Evolutionary conservation across 2,113 vertebrate genomes (phyloP).

Genomic region (Anser cygnoides): DNA sequence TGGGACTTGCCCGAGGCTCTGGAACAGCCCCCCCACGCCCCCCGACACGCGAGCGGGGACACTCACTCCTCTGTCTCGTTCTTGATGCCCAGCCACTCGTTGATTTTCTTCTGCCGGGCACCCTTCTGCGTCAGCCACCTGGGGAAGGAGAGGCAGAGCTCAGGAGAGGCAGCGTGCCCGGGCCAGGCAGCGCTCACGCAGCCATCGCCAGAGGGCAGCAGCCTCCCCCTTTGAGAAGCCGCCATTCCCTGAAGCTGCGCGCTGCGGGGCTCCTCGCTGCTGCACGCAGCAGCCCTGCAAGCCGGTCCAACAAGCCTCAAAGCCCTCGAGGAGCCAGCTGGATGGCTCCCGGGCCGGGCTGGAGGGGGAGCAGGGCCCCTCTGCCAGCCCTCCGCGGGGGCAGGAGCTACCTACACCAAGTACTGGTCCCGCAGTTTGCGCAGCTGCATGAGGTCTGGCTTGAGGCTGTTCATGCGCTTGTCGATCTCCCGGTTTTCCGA

Average conservation of each 20-base stretch:
- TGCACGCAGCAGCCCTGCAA: background rate
- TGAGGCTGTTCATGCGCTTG: constrained; percentile 88
- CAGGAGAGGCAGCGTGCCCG: background rate
- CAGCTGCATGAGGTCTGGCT: constrained; percentile 85
- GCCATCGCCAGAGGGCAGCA: constrained; percentile 49
- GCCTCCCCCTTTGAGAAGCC: background rate
- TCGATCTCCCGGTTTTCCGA: constrained; percentile 84
- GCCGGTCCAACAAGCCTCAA: background rate
- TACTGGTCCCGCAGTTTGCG: constrained; percentile 86
- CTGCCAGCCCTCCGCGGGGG: background rate
- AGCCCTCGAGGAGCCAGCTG: background rate
- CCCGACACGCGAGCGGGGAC: rapidly evolving
- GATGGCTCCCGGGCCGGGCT: background rate
- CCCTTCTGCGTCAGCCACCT: constrained; percentile 87
- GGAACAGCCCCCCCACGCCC: background rate
- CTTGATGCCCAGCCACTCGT: constrained; percentile 84
- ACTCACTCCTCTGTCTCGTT: constrained; percentile 84
- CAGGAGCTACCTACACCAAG: constrained; percentile 75
- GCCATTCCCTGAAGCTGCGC: background rate
- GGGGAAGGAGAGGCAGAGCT: background rate
- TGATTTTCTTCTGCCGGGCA: constrained; percentile 84
- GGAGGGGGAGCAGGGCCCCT: background rate
- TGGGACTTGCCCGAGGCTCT: rapidly evolving
- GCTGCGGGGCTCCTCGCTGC: background rate
- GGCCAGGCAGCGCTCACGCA: rapidly evolving